A percentile compares a stretch with the other conserved stretches of the same genome.
phyloP scores from a whole-genome alignment of 2,113 vertebrate genomes.

The Stegostoma tigrinum region DNA sequence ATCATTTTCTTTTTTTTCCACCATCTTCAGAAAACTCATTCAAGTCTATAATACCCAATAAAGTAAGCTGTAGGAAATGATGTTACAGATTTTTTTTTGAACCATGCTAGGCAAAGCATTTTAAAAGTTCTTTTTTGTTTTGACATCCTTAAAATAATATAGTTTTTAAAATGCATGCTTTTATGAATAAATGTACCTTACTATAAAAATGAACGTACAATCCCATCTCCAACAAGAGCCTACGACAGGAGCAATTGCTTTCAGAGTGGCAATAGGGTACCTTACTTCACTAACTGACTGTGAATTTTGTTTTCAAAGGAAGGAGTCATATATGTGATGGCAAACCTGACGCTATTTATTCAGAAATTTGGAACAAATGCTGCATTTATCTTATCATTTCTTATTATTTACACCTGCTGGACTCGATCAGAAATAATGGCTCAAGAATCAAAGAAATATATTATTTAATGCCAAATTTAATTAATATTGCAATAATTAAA shows the following conservation, averaged over 20 bases:
- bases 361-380: neutral
- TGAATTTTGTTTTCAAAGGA: neutral
- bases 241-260: neutral
- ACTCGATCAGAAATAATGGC: neutral
- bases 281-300: neutral
- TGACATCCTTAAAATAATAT: neutral
- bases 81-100: neutral
- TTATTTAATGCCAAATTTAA: neutral
- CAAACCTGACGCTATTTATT: neutral
- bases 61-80: too few relatives aligned
- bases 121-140: neutral
- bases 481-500: neutral
- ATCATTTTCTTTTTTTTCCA: neutral
- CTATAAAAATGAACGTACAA: neutral
- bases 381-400: neutral
- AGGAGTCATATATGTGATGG: neutral
- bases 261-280: neutral
- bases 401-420: neutral
- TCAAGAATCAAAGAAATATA: neutral
- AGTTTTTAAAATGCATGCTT: neutral
- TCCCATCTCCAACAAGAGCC: neutral
- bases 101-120: neutral
- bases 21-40: neutral
- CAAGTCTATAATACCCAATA: neutral
- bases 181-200: neutral